A percentile compares a stretch with the other conserved stretches of the same genome.
These are phyloP conservation scores for Lasiurus borealis DNA, from an alignment of 2,113 vertebrate species.

Conservation along the genomic window DNA sequence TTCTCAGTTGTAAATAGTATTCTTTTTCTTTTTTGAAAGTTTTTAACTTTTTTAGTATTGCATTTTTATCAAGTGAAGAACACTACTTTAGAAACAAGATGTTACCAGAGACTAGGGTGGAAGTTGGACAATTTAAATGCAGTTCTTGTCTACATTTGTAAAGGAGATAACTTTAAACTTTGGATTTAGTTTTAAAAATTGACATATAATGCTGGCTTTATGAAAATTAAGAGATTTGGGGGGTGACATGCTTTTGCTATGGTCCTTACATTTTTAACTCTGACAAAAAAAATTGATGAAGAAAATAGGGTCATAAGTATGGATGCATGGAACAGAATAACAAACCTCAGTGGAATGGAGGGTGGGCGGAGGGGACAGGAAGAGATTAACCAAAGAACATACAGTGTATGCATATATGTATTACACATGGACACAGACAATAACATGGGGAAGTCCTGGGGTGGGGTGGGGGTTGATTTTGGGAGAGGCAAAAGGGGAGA, in stretches of 20 bases:
- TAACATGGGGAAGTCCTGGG: no score
- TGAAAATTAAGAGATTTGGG: background rate
- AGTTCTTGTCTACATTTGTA: slow-evolving; percentile 46
- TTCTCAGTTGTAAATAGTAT: slow-evolving; percentile 58
- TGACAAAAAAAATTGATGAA: background rate
- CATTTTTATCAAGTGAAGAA: slow-evolving; percentile 66
- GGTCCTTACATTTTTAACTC: slow-evolving; percentile 38
- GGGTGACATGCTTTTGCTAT: background rate
- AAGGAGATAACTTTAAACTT: slow-evolving; percentile 46
- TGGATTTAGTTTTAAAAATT: slow-evolving; percentile 3
- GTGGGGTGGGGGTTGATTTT: no score
- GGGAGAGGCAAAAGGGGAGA: no score
- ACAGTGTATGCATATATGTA: no score
- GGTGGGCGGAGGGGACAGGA: no score
- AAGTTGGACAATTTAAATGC: slow-evolving; percentile 22
- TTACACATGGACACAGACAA: no score
- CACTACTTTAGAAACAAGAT: slow-evolving; percentile 47
- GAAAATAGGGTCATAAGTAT: no score
- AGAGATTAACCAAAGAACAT: no score
- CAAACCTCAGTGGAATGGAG: no score
- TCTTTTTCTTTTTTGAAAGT: slow-evolving; percentile 47
- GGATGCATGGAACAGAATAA: no score
- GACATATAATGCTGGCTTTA: background rate
- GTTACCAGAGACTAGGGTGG: background rate
- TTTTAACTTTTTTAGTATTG: slow-evolving; percentile 60